Conservation (phyloP, 2,888 invertebrate species). For the Ganaspis brasiliensis region DNA sequence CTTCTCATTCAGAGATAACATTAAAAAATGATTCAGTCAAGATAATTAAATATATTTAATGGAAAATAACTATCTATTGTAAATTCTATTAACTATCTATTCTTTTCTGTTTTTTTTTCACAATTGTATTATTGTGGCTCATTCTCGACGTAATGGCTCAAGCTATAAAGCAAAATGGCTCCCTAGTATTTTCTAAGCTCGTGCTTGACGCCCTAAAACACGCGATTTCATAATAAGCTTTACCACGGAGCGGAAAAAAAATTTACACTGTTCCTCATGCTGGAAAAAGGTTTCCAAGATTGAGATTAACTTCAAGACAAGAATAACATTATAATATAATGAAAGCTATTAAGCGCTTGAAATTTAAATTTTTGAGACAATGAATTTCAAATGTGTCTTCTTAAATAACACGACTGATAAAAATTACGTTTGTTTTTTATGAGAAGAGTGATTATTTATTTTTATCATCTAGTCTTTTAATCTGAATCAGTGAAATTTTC, state of each 20-base stretch:
- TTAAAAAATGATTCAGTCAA: not conserved
- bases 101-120: no score
- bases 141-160: conserved; percentile 61
- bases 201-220: conserved; percentile 67
- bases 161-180: conserved; percentile 74
- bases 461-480: no score
- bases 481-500: no score
- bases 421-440: no score
- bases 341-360: not conserved
- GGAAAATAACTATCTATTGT: no score
- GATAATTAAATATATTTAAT: not conserved
- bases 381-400: no score
- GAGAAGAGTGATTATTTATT: no score
- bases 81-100: no score
- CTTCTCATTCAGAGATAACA: not conserved
- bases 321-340: not conserved
- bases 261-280: not conserved
- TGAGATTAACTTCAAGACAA: not conserved
- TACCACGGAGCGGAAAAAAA: conserved; percentile 13
- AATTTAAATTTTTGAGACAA: conserved; percentile 8
- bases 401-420: no score
- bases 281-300: not conserved
- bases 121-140: conserved; percentile 20
- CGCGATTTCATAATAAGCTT: conserved; percentile 70
- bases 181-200: conserved; percentile 66